Conservation (phyloP, 2,113 vertebrate species). For the Leucoraja erinaceus region DNA sequence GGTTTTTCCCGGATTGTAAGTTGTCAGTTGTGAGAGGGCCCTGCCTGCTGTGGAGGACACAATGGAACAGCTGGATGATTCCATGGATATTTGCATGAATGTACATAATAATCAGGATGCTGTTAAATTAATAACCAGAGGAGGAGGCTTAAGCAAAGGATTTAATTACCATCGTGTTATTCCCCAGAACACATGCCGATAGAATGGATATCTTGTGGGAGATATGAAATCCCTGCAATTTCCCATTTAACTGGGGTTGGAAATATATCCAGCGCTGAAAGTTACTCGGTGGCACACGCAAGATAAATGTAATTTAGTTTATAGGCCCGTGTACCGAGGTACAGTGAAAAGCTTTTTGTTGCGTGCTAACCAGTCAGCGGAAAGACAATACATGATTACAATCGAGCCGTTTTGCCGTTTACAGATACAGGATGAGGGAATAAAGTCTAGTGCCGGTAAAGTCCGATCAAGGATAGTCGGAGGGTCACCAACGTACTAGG, state of each 20-base stretch:
- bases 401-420: too few relatives aligned
- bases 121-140: slow-evolving; percentile 29
- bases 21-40: not conserved
- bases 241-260: not conserved
- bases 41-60: not conserved
- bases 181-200: not conserved
- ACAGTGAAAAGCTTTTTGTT: too few relatives aligned
- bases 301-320: too few relatives aligned
- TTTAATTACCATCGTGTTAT: not conserved
- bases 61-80: not conserved
- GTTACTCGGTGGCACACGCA: too few relatives aligned
- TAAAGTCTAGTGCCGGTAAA: too few relatives aligned
- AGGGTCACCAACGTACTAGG: too few relatives aligned
- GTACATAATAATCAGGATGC: not conserved
- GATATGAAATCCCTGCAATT: not conserved
- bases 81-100: not conserved
- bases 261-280: not conserved
- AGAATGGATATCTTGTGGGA: not conserved
- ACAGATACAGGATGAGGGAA: too few relatives aligned
- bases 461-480: too few relatives aligned
- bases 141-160: not conserved
- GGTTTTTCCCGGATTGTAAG: not conserved
- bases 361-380: too few relatives aligned
- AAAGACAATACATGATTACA: too few relatives aligned
- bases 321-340: too few relatives aligned